Conservation (phyloP, 2,888 invertebrate genomes). For the Labia minor region DNA sequence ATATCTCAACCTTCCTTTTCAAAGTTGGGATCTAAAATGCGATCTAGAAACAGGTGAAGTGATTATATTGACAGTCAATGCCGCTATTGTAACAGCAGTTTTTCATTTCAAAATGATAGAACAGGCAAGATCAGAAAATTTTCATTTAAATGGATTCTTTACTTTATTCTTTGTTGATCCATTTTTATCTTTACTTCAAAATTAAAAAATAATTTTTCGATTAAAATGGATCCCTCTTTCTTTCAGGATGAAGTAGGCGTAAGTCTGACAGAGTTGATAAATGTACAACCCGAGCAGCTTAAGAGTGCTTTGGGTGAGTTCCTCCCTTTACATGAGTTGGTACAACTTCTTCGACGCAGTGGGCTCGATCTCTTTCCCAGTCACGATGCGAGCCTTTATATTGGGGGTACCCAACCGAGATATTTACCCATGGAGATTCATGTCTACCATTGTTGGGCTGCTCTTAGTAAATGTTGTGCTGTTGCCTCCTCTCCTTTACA, state of each 20-base stretch:
- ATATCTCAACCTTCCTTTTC: neutral
- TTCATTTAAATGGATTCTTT: too few species aligned
- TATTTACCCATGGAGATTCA: constrained; percentile 64
- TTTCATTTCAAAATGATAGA: neutral
- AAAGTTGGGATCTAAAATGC: neutral
- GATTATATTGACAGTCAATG: neutral
- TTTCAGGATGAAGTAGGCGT: neutral
- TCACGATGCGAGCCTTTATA: constrained; percentile 53
- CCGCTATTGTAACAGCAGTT: neutral
- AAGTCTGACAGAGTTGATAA: neutral
- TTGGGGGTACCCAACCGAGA: constrained; percentile 44
- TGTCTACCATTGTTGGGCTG: constrained; percentile 67
- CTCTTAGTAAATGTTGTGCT: constrained; percentile 57
- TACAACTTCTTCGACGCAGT: constrained; percentile 45
- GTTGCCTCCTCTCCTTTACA: constrained; percentile 45
- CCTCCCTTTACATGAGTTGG: neutral
- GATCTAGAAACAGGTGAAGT: neutral
- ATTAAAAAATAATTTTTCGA: neutral
- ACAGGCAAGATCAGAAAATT: constrained; percentile 1
- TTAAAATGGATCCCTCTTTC: too few species aligned
- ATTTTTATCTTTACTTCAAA: too few species aligned
- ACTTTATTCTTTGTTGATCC: too few species aligned
- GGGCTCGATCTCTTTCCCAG: constrained; percentile 77
- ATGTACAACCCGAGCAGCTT: neutral
- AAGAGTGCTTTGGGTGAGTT: neutral